Evolutionary conservation across 2,113 vertebrate genomes (phyloP).

Genomic region (Thryonomys swinderianus): DNA sequence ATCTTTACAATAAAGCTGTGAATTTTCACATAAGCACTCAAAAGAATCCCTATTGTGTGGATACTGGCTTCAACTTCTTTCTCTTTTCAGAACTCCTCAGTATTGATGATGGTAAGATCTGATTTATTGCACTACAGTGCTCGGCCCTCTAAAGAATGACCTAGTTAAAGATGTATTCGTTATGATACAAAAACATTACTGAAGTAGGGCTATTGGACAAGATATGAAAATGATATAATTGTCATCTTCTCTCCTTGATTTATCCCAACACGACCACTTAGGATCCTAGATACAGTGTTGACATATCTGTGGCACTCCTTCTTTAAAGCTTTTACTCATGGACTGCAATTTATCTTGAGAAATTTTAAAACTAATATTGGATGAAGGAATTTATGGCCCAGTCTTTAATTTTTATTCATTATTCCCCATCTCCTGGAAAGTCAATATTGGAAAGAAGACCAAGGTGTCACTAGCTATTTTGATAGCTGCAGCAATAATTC

Average conservation of each 20-base stretch:
- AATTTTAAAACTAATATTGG: constrained; percentile 26
- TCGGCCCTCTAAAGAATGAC: not conserved
- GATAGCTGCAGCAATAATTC: not conserved
- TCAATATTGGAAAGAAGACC: not conserved
- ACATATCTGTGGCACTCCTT: not conserved
- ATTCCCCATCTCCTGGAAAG: not conserved
- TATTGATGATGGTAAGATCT: not conserved
- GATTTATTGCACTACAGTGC: not conserved
- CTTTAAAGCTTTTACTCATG: not conserved
- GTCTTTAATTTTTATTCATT: not conserved
- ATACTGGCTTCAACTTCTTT: not conserved
- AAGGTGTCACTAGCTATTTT: not conserved
- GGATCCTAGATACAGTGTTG: not conserved
- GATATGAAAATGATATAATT: not conserved
- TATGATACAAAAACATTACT: not conserved
- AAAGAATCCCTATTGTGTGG: not conserved
- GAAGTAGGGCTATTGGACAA: not conserved
- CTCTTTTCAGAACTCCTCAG: not conserved
- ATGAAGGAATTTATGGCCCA: not conserved
- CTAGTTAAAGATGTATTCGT: not conserved
- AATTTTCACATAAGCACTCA: not conserved
- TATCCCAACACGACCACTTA: not conserved
- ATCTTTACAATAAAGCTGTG: not conserved
- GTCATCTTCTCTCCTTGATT: not conserved
- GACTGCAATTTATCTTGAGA: not conserved